phyloP scores from a whole-genome alignment of 2,113 vertebrate species.

The Sceloporus undulatus region DNA sequence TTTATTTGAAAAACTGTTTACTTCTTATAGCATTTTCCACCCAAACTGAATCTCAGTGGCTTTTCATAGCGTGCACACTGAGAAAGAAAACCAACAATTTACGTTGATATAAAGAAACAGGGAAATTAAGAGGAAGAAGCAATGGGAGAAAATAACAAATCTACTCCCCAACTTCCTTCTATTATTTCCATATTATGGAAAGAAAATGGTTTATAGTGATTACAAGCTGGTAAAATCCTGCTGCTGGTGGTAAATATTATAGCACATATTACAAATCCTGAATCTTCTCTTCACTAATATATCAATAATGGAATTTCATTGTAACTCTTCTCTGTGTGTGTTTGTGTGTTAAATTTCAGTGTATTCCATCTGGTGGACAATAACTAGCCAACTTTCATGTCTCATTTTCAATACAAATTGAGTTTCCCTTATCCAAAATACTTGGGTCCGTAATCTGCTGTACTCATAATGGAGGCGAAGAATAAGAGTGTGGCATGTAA shows the following conservation, averaged over 20 bases:
- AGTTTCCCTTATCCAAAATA: too few species aligned
- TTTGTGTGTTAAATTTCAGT: background rate
- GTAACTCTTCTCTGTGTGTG: background rate
- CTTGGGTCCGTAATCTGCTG: too few species aligned
- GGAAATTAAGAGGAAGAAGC: slow-evolving; percentile 16
- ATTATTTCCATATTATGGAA: slow-evolving; percentile 31
- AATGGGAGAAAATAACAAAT: slow-evolving; percentile 24
- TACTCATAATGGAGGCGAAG: too few species aligned
- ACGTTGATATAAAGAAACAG: slow-evolving; percentile 50
- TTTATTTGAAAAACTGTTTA: slow-evolving; percentile 31
- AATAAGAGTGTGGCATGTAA: too few species aligned
- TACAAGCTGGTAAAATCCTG: slow-evolving; percentile 22
- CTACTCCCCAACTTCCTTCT: background rate
- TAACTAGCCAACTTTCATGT: background rate
- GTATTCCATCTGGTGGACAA: slow-evolving; percentile 32
- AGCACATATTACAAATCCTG: background rate
- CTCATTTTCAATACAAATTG: too few species aligned
- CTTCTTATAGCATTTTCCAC: slow-evolving; percentile 44
- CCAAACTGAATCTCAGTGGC: slow-evolving; percentile 15
- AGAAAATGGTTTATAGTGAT: slow-evolving; percentile 18
- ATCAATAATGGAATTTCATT: slow-evolving; percentile 36
- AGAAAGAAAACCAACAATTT: slow-evolving; percentile 2
- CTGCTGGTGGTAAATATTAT: slow-evolving; percentile 23
- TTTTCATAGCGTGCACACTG: slow-evolving; percentile 26
- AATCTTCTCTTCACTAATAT: slow-evolving; percentile 24